Evolutionary conservation across 2,797 vertebrate species (phyloP).

Genomic region (Sus cebifrons): DNA sequence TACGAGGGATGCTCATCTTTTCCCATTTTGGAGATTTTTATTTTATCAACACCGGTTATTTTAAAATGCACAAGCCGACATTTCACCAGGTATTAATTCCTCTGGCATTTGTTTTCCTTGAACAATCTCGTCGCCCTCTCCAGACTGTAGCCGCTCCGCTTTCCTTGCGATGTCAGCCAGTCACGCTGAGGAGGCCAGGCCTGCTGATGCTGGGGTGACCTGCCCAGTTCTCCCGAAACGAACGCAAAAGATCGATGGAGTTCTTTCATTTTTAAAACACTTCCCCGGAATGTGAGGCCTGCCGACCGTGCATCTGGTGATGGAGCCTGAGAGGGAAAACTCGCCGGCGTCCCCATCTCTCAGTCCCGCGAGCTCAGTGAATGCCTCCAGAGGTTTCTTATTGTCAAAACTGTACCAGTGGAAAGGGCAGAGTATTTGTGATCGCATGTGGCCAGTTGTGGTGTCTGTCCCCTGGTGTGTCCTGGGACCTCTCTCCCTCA

Average conservation of each 20-base stretch:
- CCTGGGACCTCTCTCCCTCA: background rate
- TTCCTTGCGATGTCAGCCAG: background rate
- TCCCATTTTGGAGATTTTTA: background rate
- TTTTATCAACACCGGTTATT: background rate
- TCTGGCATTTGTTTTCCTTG: background rate
- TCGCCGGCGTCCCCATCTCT: background rate
- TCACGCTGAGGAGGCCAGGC: background rate
- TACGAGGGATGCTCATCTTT: background rate
- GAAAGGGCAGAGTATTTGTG: background rate
- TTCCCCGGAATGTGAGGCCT: background rate
- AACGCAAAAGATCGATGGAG: too few relatives aligned
- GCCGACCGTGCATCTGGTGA: fast-evolving
- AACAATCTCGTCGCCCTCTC: fast-evolving
- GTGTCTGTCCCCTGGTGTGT: background rate
- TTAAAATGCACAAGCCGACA: background rate
- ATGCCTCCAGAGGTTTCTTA: background rate
- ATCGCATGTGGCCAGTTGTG: background rate
- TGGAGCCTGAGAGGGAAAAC: background rate
- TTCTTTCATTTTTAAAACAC: background rate
- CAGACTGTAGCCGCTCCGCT: background rate
- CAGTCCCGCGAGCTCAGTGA: background rate
- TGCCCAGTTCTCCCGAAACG: background rate
- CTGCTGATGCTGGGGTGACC: background rate
- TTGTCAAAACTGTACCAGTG: fast-evolving
- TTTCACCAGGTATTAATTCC: background rate